Evolutionary conservation across 1,140 invertebrate species (phyloP).

Genomic region (Lepidurus apus): DNA sequence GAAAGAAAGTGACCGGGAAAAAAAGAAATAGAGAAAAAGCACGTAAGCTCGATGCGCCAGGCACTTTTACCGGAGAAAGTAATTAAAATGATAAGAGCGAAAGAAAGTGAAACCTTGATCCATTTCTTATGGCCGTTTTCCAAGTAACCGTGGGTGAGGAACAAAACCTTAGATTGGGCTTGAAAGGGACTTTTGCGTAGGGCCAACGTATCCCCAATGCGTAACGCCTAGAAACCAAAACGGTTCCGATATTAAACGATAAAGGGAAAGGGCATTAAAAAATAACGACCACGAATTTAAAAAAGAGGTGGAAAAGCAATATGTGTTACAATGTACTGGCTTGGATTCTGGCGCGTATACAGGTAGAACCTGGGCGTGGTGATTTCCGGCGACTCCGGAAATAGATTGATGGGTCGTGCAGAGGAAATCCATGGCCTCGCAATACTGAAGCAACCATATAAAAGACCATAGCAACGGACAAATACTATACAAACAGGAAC

Average conservation of each 20-base stretch:
- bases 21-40: not conserved
- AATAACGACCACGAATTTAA: not conserved
- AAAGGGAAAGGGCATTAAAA: slow-evolving; percentile 14
- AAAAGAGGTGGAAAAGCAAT: not conserved
- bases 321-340: slow-evolving; percentile 45
- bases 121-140: slow-evolving; percentile 72
- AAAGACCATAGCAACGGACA: slow-evolving; percentile 57
- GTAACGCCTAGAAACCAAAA: slow-evolving; percentile 18
- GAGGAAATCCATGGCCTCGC: slow-evolving; percentile 68
- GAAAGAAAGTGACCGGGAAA: not conserved
- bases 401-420: slow-evolving; percentile 67
- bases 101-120: slow-evolving; percentile 53
- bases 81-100: slow-evolving; percentile 21
- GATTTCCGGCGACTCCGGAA: slow-evolving; percentile 59
- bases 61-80: not conserved
- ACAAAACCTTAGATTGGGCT: slow-evolving; percentile 45
- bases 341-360: slow-evolving; percentile 51
- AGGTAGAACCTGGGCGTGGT: slow-evolving; percentile 51
- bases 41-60: not conserved
- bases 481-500: not conserved
- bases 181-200: slow-evolving; percentile 26
- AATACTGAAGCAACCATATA: slow-evolving; percentile 77
- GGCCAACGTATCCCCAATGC: slow-evolving; percentile 24
- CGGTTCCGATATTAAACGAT: not conserved
- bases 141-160: slow-evolving; percentile 78